phyloP scores from a whole-genome alignment of 2,888 invertebrate species.

The Thysanoteuthis rhombus region DNA sequence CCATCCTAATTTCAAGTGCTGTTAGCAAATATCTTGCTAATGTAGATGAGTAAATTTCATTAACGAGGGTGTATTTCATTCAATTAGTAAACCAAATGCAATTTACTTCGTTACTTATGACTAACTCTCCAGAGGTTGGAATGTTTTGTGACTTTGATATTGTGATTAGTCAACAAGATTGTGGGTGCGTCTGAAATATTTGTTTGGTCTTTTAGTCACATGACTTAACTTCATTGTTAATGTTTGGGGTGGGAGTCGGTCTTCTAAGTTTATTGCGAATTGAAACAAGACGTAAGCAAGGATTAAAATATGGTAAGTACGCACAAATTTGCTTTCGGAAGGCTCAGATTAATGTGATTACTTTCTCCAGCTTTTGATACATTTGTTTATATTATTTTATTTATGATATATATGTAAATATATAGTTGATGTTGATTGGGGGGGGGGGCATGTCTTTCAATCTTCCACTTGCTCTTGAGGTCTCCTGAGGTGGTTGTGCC shows the following conservation, averaged over 20 bases:
- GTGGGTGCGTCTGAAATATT: background rate
- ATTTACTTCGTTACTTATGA: background rate
- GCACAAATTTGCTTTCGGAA: background rate
- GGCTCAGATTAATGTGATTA: too few species aligned
- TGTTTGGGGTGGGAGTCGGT: background rate
- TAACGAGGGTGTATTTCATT: too few species aligned
- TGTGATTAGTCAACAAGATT: background rate
- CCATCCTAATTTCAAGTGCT: background rate
- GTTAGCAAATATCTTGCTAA: background rate
- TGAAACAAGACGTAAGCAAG: background rate
- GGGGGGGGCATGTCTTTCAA: too few species aligned
- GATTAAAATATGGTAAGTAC: background rate
- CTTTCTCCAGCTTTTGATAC: too few species aligned
- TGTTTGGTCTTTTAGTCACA: background rate
- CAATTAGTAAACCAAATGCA: background rate
- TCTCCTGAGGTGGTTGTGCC: too few species aligned
- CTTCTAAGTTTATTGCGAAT: background rate
- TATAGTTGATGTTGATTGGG: too few species aligned
- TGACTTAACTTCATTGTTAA: background rate
- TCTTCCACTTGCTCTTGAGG: too few species aligned
- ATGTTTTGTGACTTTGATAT: background rate
- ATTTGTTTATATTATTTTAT: too few species aligned
- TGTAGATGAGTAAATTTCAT: background rate
- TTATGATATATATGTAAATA: too few species aligned
- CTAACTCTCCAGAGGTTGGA: background rate